Evolutionary conservation across 2,797 vertebrate species (phyloP).

Genomic region (Mionectes olivaceus): DNA sequence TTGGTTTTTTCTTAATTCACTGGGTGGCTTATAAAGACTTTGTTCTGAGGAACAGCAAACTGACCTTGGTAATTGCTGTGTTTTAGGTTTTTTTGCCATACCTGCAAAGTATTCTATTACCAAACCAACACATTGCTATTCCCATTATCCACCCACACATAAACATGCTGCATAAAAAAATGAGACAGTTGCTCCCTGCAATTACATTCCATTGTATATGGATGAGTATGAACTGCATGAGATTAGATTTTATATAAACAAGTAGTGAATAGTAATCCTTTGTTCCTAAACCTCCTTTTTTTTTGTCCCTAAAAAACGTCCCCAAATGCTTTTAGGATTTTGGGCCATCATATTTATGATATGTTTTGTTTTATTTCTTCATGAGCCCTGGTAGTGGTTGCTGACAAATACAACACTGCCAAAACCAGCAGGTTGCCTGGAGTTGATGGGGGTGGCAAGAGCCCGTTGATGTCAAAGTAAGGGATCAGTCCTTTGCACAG

Average conservation of each 20-base stretch:
- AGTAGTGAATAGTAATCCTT: background rate
- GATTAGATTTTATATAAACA: background rate
- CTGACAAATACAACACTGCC: background rate
- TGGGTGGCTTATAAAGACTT: background rate
- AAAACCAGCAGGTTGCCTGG: background rate
- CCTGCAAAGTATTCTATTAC: background rate
- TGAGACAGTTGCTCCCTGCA: background rate
- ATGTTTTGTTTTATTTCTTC: background rate
- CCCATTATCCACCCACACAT: background rate
- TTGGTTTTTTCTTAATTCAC: background rate
- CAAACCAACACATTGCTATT: background rate
- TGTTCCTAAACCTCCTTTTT: background rate
- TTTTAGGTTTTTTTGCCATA: background rate
- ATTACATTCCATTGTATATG: background rate
- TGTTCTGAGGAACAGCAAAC: background rate
- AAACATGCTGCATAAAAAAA: background rate
- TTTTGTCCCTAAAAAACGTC: background rate
- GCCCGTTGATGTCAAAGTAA: background rate
- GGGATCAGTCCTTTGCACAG: background rate
- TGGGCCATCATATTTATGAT: background rate
- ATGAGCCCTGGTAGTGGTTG: background rate
- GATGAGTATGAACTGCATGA: background rate
- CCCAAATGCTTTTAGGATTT: background rate
- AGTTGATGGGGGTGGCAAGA: background rate
- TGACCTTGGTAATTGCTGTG: background rate